Conservation (phyloP, 2,113 vertebrate species). For the Sinocyclocheilus rhinocerous region DNA sequence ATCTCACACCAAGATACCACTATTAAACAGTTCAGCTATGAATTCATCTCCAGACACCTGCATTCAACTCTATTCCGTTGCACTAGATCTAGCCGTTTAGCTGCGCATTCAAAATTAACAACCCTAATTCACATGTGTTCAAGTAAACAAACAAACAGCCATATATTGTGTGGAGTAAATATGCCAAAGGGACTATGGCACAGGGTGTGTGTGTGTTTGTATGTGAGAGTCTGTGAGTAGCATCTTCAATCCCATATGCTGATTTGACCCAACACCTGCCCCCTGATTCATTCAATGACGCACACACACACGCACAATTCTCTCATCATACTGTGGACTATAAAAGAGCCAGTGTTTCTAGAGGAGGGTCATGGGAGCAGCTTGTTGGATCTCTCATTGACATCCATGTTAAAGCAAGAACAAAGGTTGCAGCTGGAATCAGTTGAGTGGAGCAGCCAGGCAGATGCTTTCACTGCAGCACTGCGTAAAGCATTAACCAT, state of each 20-base stretch:
- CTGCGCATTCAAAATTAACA: background rate
- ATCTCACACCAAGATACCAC: background rate
- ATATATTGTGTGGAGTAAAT: background rate
- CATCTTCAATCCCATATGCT: slow-evolving; percentile 7
- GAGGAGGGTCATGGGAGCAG: background rate
- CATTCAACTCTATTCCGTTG: background rate
- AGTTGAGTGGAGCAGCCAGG: background rate
- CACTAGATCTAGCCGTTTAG: background rate
- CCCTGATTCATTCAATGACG: background rate
- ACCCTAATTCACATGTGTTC: background rate
- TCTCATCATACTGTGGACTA: slow-evolving; percentile 1
- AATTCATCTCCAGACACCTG: background rate
- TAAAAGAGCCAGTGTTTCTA: slow-evolving; percentile 35
- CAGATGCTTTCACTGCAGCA: background rate
- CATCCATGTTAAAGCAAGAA: slow-evolving; percentile 32
- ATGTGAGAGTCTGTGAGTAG: background rate
- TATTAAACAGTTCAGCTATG: background rate
- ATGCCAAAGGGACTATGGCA: no score
- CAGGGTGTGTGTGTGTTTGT: background rate
- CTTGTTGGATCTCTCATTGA: slow-evolving; percentile 38
- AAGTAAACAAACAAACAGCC: background rate
- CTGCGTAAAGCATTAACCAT: slow-evolving; percentile 5
- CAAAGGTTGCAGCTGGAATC: slow-evolving; percentile 41
- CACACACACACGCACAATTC: background rate
- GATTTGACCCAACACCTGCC: slow-evolving; percentile 44